Evolutionary conservation across 1,140 invertebrate species (phyloP).

Genomic region (Pantala flavescens): DNA sequence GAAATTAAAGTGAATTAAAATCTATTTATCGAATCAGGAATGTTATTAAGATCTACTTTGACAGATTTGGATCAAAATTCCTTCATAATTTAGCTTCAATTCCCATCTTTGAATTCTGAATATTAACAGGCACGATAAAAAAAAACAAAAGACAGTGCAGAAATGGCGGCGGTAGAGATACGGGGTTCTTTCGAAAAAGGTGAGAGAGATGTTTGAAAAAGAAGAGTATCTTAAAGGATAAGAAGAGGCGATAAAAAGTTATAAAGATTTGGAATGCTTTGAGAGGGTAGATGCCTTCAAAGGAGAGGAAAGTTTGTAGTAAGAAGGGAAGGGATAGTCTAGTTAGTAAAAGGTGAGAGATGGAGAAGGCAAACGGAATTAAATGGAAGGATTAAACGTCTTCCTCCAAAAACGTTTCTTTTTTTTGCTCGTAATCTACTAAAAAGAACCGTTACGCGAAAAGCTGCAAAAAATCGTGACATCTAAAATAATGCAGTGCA

Average conservation of each 20-base stretch:
- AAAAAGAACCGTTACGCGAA: background rate
- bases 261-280: background rate
- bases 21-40: too few species aligned
- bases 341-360: background rate
- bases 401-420: background rate
- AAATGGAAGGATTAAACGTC: slow-evolving; percentile 1
- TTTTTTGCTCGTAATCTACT: background rate
- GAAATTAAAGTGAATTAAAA: too few species aligned
- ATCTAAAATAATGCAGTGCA: background rate
- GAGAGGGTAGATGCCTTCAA: background rate
- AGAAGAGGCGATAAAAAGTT: background rate
- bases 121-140: too few species aligned
- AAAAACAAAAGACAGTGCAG: too few species aligned
- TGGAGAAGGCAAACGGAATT: background rate
- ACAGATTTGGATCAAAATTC: too few species aligned
- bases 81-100: too few species aligned
- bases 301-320: background rate
- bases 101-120: too few species aligned
- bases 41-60: too few species aligned
- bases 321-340: background rate
- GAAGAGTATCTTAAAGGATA: background rate
- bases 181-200: background rate
- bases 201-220: background rate
- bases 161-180: background rate
- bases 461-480: background rate